These are phyloP conservation scores for Dynastes hyllus DNA, from an alignment of 2,888 invertebrate genomes.

Conservation along the genomic window DNA sequence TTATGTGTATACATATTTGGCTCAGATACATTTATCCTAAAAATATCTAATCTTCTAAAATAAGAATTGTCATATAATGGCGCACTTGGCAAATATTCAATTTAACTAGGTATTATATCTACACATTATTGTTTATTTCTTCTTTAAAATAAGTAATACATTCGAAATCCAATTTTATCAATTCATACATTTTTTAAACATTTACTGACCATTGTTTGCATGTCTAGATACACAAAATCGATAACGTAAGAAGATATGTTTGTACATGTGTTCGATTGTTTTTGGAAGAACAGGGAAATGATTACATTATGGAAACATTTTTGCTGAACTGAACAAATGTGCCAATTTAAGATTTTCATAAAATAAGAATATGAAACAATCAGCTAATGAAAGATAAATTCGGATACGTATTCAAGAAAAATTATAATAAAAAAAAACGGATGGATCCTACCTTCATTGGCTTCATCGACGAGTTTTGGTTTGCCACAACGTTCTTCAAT, in stretches of 20 bases:
- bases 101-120: too few species aligned
- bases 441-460: conserved; percentile 88
- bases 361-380: background rate
- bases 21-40: too few species aligned
- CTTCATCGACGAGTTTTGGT: conserved; percentile 91
- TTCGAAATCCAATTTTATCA: too few species aligned
- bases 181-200: background rate
- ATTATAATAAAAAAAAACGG: conserved; percentile 31
- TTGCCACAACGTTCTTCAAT: conserved; percentile 96
- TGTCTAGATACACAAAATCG: background rate
- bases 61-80: background rate
- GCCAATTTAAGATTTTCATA: background rate
- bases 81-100: background rate
- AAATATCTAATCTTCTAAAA: background rate
- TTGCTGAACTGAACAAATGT: conserved; percentile 29
- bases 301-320: conserved; percentile 22
- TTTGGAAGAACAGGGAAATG: conserved; percentile 4
- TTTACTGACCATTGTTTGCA: background rate
- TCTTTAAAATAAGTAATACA: too few species aligned
- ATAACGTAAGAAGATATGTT: conserved; percentile 12
- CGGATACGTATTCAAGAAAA: too few species aligned
- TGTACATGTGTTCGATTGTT: conserved; percentile 15
- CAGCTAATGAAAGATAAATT: background rate
- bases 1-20: background rate
- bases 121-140: too few species aligned